Evolutionary conservation across 2,888 invertebrate genomes (phyloP).

Genomic region (Drosophila trichaetosa): DNA sequence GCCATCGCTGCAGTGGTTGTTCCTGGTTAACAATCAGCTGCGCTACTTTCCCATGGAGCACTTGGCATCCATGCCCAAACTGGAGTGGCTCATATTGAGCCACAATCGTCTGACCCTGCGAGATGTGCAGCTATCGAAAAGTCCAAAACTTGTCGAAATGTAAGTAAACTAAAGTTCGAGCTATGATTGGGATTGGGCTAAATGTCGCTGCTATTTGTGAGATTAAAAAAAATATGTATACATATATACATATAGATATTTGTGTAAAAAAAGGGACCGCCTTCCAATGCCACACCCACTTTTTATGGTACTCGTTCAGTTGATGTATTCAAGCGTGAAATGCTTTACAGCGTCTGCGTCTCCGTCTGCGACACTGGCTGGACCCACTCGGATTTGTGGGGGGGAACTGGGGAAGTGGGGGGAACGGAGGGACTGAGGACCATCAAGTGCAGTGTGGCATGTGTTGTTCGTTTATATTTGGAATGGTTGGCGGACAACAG

Average conservation of each 20-base stretch:
- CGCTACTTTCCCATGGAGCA: conserved; percentile 84
- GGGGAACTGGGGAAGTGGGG: not conserved
- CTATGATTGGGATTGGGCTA: conserved; percentile 8
- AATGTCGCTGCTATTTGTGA: conserved; percentile 63
- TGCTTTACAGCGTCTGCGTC: conserved; percentile 68
- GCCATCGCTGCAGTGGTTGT: conserved; percentile 85
- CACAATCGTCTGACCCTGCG: conserved; percentile 85
- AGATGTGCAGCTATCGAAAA: conserved; percentile 85
- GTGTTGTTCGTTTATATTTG: conserved; percentile 25
- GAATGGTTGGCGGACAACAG: conserved; percentile 17
- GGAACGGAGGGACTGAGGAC: conserved; percentile 3
- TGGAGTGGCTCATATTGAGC: conserved; percentile 86
- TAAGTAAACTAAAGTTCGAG: conserved; percentile 79
- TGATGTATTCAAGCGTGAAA: conserved; percentile 75
- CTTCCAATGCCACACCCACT: conserved; percentile 17
- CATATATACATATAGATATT: not conserved
- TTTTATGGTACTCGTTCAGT: conserved; percentile 49
- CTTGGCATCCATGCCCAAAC: conserved; percentile 83
- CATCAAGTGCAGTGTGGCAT: conserved; percentile 59
- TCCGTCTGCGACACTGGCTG: conserved; percentile 29
- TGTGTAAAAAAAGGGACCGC: conserved; percentile 11
- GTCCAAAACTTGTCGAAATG: conserved; percentile 86
- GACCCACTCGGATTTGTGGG: conserved; percentile 15
- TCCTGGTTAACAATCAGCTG: conserved; percentile 85
- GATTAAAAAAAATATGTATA: conserved; percentile 54